Conservation (phyloP, 1,140 invertebrate species). For the Heterodera carotae region DNA sequence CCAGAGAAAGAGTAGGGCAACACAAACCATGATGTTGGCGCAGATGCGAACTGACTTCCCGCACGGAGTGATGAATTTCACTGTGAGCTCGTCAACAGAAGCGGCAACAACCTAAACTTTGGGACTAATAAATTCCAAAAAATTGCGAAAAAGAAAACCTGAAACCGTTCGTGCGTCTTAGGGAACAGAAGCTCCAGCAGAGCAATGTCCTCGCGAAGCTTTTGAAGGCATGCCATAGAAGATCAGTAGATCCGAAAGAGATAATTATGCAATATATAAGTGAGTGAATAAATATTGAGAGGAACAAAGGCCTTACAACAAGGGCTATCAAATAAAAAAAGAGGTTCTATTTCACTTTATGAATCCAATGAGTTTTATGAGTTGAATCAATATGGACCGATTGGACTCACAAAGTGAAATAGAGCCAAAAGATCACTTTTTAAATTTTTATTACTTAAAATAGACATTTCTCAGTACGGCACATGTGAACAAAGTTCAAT, state of each 20-base stretch:
- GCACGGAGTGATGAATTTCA: conserved; percentile 89
- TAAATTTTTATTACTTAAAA: too few relatives aligned
- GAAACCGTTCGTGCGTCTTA: conserved; percentile 92
- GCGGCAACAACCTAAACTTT: conserved; percentile 85
- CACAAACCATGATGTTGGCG: conserved; percentile 79
- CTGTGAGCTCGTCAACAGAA: conserved; percentile 94
- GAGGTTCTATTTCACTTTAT: too few relatives aligned
- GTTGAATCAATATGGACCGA: too few relatives aligned
- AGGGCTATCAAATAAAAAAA: conserved; percentile 1
- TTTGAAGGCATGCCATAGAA: conserved; percentile 83
- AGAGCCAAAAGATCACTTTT: too few relatives aligned
- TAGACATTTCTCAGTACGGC: neutral
- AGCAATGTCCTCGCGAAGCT: conserved; percentile 94
- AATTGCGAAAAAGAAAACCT: conserved; percentile 71
- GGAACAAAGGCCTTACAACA: neutral
- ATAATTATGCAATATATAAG: too few relatives aligned
- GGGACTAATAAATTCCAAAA: neutral
- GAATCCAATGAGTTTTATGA: too few relatives aligned
- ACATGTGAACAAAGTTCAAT: conserved; percentile 2
- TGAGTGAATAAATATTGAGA: neutral
- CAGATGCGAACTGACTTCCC: conserved; percentile 93
- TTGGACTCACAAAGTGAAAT: too few relatives aligned
- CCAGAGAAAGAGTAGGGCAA: conserved; percentile 1
- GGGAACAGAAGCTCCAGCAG: conserved; percentile 90
- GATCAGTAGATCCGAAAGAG: neutral